Conservation (phyloP, 2,797 vertebrate genomes). For the Urophycis tenuis region DNA sequence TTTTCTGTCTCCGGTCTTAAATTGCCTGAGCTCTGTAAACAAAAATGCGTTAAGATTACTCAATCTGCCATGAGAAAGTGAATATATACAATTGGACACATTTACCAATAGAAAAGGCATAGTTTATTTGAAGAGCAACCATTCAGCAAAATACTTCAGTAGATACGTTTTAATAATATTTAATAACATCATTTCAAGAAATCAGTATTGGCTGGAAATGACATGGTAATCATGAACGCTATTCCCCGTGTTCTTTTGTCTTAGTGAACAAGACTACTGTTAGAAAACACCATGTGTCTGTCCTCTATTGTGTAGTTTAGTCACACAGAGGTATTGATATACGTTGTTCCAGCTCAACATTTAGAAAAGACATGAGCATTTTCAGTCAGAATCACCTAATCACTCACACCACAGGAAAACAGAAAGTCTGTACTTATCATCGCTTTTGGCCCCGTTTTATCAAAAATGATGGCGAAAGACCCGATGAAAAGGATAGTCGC, state of each 20-base stretch:
- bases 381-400: background rate
- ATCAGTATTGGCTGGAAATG: background rate
- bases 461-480: too few species aligned
- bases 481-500: too few species aligned
- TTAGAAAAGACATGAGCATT: background rate
- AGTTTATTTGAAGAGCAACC: slow-evolving; percentile 46
- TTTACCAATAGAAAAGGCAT: slow-evolving; percentile 46
- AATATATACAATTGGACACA: slow-evolving; percentile 38
- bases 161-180: background rate
- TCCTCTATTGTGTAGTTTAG: background rate
- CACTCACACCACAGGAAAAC: background rate
- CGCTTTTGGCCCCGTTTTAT: background rate
- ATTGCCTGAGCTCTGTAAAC: background rate
- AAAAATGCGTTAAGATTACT: background rate
- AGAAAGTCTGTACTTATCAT: background rate
- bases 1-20: slow-evolving; percentile 23
- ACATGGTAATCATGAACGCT: background rate
- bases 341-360: background rate
- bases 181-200: background rate
- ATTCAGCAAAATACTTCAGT: background rate
- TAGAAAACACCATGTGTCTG: background rate
- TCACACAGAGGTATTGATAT: background rate
- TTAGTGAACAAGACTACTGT: background rate
- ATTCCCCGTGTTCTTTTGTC: background rate
- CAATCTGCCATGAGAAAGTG: slow-evolving; percentile 4